Conservation (phyloP, 2,113 vertebrate species). For the Bos taurus region ARS-UCD2.0 NC_037344.1:19052501-19053000, state of each 20-base stretch:
- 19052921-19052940: background rate
- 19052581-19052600: background rate
- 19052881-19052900: background rate
- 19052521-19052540: background rate
- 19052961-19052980: background rate
- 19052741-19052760: background rate
- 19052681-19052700: background rate
- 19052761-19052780: background rate
- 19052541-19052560: background rate
- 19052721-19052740: background rate
- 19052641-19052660: background rate
- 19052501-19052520: background rate
- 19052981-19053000: background rate
- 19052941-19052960: background rate
- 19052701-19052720: background rate
- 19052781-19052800: background rate
- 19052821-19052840: background rate
- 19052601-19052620: background rate
- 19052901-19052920: background rate
- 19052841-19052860: background rate
- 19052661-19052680: background rate
- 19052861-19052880: background rate
- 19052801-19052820: background rate
- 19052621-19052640: background rate
- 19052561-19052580: background rate